Percentiles rank a stretch among this genome's conserved stretches.
Conservation (phyloP, 2,888 invertebrate species). For the Leptarthrus brevirostris region DNA sequence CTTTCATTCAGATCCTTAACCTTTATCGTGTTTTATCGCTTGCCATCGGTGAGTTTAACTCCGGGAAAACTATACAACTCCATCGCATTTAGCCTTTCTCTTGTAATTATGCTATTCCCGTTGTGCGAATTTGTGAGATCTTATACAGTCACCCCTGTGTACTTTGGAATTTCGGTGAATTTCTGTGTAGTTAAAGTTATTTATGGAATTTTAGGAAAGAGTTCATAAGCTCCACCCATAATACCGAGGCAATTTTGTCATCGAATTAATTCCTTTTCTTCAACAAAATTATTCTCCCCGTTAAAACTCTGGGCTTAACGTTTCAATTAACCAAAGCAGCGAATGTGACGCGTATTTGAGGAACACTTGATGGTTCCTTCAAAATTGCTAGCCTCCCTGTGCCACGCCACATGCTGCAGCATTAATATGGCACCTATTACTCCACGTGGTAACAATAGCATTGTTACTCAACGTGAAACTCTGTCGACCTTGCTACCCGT, state of each 20-base stretch:
- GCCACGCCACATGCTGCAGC: not conserved
- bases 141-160: not conserved
- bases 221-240: not conserved
- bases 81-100: not conserved
- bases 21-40: not conserved
- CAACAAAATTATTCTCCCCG: not conserved
- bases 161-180: not conserved
- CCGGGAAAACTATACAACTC: not conserved
- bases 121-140: not conserved
- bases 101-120: not conserved
- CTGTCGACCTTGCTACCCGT: not conserved
- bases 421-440: not conserved
- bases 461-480: not conserved
- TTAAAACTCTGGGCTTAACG: not conserved
- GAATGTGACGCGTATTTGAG: not conserved
- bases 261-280: not conserved
- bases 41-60: too few species aligned
- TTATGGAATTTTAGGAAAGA: not conserved
- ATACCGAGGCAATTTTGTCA: not conserved
- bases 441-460: not conserved
- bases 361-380: not conserved
- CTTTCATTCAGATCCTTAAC: conserved; percentile 5
- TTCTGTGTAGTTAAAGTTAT: not conserved
- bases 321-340: conserved; percentile 7
- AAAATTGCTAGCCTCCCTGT: not conserved